These are phyloP conservation scores for Ciona savignyi DNA, from an alignment of 23 tunicate species.

Conservation along the genomic window DNA sequence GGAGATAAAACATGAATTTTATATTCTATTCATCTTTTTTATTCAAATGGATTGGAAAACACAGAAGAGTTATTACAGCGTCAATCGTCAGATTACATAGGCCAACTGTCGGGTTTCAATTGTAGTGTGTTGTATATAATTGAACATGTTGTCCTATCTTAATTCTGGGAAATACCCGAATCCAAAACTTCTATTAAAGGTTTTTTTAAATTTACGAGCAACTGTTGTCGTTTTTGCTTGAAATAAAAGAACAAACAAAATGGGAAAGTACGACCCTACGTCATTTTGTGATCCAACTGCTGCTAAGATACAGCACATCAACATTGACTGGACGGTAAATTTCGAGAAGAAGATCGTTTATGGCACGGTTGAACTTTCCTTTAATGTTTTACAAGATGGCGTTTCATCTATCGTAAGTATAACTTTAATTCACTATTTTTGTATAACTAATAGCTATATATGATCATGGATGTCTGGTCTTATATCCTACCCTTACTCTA, in stretches of 20 bases:
- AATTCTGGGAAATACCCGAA: not conserved
- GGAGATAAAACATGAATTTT: no score
- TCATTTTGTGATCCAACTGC: conserved; percentile 47
- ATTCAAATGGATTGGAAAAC: no score
- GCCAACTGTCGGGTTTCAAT: no score
- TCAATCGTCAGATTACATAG: no score
- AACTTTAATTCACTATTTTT: no score
- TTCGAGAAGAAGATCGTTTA: conserved; percentile 29
- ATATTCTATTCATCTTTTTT: no score
- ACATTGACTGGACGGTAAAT: conserved; percentile 81
- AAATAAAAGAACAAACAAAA: not conserved
- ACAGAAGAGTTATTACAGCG: no score
- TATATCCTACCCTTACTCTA: no score
- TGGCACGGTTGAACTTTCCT: conserved; percentile 41
- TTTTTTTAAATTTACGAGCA: not conserved
- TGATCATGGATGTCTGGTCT: no score
- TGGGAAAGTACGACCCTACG: conserved; percentile 68
- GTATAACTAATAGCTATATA: no score
- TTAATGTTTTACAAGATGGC: conserved; percentile 37
- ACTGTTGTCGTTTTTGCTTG: not conserved
- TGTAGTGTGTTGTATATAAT: no score
- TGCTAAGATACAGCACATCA: conserved; percentile 19
- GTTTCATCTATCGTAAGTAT: conserved; percentile 42
- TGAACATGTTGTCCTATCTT: not conserved
- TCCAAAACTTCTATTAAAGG: not conserved